Conservation (phyloP, 2,797 vertebrate genomes). For the Sciurus vulgaris region DNA sequence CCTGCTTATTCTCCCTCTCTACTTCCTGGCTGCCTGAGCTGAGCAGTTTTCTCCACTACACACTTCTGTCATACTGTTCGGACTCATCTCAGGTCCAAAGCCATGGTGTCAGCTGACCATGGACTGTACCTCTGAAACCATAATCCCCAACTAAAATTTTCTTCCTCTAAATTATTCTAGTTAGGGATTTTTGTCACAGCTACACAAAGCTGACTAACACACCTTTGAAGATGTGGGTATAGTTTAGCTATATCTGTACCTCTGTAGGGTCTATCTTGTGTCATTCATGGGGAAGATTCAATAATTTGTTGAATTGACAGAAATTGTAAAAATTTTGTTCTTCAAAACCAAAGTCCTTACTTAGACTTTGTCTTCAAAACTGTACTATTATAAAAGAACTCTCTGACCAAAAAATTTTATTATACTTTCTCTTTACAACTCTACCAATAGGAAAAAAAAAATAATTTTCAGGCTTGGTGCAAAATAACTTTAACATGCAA, state of each 20-base stretch:
- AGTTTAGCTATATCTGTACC: background rate
- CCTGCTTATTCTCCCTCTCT: no score
- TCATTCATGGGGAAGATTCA: background rate
- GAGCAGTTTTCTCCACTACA: no score
- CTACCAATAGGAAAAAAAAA: background rate
- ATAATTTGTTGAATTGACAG: background rate
- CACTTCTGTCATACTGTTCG: no score
- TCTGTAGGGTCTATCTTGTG: background rate
- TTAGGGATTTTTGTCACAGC: no score
- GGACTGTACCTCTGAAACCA: no score
- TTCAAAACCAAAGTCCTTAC: slow-evolving; percentile 17
- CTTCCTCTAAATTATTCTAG: no score
- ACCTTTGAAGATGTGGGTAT: slow-evolving; percentile 4
- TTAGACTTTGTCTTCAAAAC: background rate
- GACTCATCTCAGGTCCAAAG: no score
- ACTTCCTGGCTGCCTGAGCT: no score
- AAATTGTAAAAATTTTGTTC: background rate
- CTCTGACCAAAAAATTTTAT: background rate
- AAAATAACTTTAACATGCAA: slow-evolving; percentile 23
- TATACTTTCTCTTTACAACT: slow-evolving; percentile 19
- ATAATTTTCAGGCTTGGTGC: background rate
- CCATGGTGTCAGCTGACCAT: no score
- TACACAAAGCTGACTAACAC: background rate
- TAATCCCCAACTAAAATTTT: no score
- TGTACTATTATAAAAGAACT: background rate